Evolutionary conservation across 2,113 vertebrate genomes (phyloP).

Genomic region (Chaetorhynchus papuensis): DNA sequence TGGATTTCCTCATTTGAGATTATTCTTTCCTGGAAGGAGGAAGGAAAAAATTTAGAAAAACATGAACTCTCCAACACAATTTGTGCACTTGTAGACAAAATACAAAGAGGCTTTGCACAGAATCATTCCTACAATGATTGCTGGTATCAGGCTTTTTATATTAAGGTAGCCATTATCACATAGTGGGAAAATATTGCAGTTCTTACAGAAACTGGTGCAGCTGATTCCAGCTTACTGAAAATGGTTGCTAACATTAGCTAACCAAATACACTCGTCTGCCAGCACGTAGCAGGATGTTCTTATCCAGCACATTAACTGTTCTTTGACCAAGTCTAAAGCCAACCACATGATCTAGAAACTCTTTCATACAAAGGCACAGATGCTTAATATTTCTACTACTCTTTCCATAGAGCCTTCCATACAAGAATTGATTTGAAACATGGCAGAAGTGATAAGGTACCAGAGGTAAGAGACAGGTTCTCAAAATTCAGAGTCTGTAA

Average conservation of each 20-base stretch:
- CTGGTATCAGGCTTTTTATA: neutral
- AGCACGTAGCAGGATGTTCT: neutral
- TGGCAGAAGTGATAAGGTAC: neutral
- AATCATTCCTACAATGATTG: neutral
- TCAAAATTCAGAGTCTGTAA: neutral
- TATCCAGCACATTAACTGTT: neutral
- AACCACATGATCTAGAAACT: neutral
- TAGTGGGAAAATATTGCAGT: neutral
- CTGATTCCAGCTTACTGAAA: neutral
- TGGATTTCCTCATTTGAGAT: neutral
- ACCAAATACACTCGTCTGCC: neutral
- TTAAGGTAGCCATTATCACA: neutral
- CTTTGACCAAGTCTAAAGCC: neutral
- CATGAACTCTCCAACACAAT: neutral
- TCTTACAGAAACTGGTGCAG: neutral
- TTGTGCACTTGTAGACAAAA: neutral
- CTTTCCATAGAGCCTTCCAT: neutral
- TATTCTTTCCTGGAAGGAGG: neutral
- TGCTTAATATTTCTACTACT: no score
- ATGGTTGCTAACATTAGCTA: neutral
- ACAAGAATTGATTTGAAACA: neutral
- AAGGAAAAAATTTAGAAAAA: neutral
- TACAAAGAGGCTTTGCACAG: neutral
- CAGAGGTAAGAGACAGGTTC: neutral
- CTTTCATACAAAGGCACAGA: neutral